phyloP scores from a whole-genome alignment of 2,888 invertebrate genomes.

The Ochropleura leucogaster region DNA sequence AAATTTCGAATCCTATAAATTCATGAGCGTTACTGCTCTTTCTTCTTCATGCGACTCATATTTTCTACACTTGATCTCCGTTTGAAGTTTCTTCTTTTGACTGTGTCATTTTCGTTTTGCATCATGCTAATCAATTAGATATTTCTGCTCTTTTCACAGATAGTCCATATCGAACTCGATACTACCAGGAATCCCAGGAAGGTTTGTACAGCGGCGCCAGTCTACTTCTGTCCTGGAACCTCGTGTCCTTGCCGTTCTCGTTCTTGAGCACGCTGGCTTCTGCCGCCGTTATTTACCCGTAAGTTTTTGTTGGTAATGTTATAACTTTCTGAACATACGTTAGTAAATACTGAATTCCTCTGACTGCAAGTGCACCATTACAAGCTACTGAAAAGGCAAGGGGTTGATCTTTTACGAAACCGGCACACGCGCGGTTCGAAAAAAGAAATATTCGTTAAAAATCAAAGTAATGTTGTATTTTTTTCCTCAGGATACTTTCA shows the following conservation, averaged over 20 bases:
- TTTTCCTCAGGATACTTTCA: too few relatives aligned
- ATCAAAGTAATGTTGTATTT: too few relatives aligned
- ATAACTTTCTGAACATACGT: too few relatives aligned
- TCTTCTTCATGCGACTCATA: too few relatives aligned
- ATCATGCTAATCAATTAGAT: not conserved
- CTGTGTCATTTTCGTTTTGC: not conserved
- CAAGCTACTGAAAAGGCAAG: too few relatives aligned
- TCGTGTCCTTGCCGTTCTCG: slow-evolving; percentile 95
- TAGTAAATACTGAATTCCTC: too few relatives aligned
- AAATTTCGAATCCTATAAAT: not conserved
- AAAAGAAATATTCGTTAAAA: too few relatives aligned
- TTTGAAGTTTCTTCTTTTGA: not conserved
- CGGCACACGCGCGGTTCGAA: too few relatives aligned
- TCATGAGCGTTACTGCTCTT: not conserved
- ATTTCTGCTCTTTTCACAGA: slow-evolving; percentile 87
- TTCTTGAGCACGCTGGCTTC: slow-evolving; percentile 93
- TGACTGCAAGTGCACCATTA: too few relatives aligned
- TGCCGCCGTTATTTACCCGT: slow-evolving; percentile 94
- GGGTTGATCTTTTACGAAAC: too few relatives aligned
- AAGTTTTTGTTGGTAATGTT: slow-evolving; percentile 75
- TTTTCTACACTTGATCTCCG: not conserved
- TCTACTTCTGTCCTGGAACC: slow-evolving; percentile 94
- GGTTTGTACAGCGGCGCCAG: slow-evolving; percentile 97
- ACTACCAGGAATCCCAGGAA: slow-evolving; percentile 97
- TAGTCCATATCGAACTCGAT: slow-evolving; percentile 96